phyloP scores from a whole-genome alignment of 2,888 invertebrate species.

The Folsomia candida region DNA sequence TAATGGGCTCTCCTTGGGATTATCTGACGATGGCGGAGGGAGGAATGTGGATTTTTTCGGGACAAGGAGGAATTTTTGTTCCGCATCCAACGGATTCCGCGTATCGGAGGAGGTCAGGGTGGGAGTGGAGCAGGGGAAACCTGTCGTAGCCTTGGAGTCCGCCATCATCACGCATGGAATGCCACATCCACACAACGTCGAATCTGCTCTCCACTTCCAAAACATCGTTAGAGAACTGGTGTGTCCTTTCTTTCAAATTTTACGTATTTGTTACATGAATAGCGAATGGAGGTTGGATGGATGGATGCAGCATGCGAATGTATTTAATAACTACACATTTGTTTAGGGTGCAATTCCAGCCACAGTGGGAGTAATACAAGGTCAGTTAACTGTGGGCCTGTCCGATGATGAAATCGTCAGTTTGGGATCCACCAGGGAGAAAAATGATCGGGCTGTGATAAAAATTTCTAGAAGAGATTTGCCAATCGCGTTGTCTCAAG shows the following conservation, averaged over 20 bases:
- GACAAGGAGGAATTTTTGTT: slow-evolving; percentile 10
- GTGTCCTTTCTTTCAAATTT: background rate
- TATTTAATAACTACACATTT: too few species aligned
- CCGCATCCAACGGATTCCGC: slow-evolving; percentile 37
- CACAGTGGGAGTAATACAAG: slow-evolving; percentile 83
- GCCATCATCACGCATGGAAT: slow-evolving; percentile 98
- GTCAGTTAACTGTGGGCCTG: slow-evolving; percentile 78
- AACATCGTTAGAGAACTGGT: slow-evolving; percentile 65
- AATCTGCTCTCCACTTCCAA: slow-evolving; percentile 81
- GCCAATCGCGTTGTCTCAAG: slow-evolving; percentile 68
- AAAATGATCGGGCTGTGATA: slow-evolving; percentile 54
- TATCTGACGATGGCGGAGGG: too few species aligned
- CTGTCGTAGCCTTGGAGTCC: slow-evolving; percentile 92
- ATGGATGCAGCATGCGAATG: too few species aligned
- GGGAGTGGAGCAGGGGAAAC: slow-evolving; percentile 64
- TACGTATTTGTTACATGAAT: too few species aligned
- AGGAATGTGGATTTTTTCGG: background rate
- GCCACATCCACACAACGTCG: slow-evolving; percentile 87
- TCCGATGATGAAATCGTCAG: slow-evolving; percentile 55
- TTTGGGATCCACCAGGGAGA: slow-evolving; percentile 33
- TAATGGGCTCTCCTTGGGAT: too few species aligned
- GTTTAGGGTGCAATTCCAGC: slow-evolving; percentile 80
- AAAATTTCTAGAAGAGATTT: slow-evolving; percentile 89
- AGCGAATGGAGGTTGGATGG: too few species aligned
- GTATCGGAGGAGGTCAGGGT: slow-evolving; percentile 60